These are phyloP conservation scores for Ichneumoninae sp. DNA, from an alignment of 2,888 invertebrate genomes.

Conservation along the genomic window DNA sequence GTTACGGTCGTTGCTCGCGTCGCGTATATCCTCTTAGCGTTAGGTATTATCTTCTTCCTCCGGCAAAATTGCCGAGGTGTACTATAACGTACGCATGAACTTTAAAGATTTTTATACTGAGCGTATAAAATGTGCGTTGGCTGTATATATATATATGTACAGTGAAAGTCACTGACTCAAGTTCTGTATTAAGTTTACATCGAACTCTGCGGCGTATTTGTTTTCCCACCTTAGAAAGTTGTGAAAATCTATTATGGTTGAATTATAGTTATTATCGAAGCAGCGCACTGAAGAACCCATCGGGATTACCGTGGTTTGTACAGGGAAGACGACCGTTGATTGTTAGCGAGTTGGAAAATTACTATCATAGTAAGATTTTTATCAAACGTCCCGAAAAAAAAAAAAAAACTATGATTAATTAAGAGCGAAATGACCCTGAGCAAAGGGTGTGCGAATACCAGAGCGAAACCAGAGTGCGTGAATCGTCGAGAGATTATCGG, in stretches of 20 bases:
- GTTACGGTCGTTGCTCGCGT: slow-evolving; percentile 63
- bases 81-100: slow-evolving; percentile 2
- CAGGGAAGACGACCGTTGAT: not conserved
- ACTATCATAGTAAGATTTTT: not conserved
- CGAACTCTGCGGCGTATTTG: not conserved
- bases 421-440: not conserved
- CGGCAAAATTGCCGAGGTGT: not conserved
- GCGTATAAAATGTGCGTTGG: not conserved
- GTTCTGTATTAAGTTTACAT: not conserved
- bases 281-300: not conserved
- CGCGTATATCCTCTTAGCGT: slow-evolving; percentile 42
- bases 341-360: not conserved
- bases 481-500: slow-evolving; percentile 39
- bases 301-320: not conserved
- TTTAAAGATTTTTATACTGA: not conserved
- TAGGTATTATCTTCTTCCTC: slow-evolving; percentile 25
- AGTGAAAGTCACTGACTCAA: slow-evolving; percentile 8
- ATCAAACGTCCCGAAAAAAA: not conserved
- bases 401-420: slow-evolving; percentile 11
- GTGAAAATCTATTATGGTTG: not conserved
- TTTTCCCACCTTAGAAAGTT: not conserved
- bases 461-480: slow-evolving; percentile 28
- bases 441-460: slow-evolving; percentile 15
- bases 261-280: not conserved
- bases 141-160: not conserved